Evolutionary conservation across 2,888 invertebrate genomes (phyloP).

Genomic region (Drosophila falleni): DNA sequence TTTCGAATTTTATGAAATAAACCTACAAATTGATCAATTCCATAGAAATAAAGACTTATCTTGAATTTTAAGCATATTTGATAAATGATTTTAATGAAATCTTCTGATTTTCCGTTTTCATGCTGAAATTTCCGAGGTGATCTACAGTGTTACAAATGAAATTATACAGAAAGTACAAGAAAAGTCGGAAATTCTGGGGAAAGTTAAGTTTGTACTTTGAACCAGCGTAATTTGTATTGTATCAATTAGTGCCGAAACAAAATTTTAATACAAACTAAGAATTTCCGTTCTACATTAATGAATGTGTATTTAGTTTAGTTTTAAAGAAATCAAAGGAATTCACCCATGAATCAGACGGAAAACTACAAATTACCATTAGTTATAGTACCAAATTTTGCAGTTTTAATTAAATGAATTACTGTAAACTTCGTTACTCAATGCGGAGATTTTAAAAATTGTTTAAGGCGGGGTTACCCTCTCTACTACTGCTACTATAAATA

Average conservation of each 20-base stretch:
- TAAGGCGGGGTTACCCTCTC: too few relatives aligned
- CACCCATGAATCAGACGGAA: too few relatives aligned
- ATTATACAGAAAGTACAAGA: not conserved
- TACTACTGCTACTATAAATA: too few relatives aligned
- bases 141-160: constrained; percentile 1
- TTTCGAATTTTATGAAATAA: constrained; percentile 1
- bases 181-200: not conserved
- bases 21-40: constrained; percentile 15
- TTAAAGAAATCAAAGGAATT: not conserved
- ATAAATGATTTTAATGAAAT: constrained; percentile 38
- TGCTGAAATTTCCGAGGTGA: constrained; percentile 1
- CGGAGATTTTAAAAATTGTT: too few relatives aligned
- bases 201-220: not conserved
- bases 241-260: too few relatives aligned
- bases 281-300: not conserved
- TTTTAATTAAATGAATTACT: too few relatives aligned
- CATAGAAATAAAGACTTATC: constrained; percentile 25
- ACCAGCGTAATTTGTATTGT: not conserved
- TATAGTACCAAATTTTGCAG: too few relatives aligned
- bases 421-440: too few relatives aligned
- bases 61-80: constrained; percentile 2
- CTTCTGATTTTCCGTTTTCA: constrained; percentile 3
- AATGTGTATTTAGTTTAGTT: not conserved
- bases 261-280: not conserved
- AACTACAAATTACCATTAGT: too few relatives aligned